Evolutionary conservation across 2,797 vertebrate species (phyloP), one percentile per base, ranked within the genome.

Genomic region (Luscinia luscinia): DNA sequence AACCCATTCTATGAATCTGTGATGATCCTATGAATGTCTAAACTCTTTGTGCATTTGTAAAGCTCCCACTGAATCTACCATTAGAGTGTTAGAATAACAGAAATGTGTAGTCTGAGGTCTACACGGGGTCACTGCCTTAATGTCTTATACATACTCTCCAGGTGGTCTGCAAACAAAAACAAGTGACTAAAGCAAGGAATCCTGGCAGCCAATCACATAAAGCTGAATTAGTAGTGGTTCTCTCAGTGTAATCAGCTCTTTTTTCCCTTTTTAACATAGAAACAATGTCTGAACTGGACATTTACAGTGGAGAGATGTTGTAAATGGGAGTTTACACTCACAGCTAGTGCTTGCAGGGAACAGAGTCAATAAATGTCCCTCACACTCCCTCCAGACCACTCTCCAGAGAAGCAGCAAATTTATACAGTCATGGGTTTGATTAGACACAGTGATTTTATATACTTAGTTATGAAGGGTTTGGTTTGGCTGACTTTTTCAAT

Each of bases 401-500:
- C 57, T 84, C 45, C 38, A 77, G 61, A 92, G 67, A 92, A 61
- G 45, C 36, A 59, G 64, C 59, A 76, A 78, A 86, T 90, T 72
- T 41, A 82, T 89, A 55, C 24, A 82, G 48, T 46, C 67, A 48
- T 79, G 77, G 67, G 8, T 81, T 94, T 93, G 70, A 93, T 91
- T 92, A 94, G 88, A 84, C 51, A 73, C 36, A 15, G 41, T 64
- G 54, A 83, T 93, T 92, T 95, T 95, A 89, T 48, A 46, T 49
- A 74, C 30, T 72, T 74, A 40, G 76, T 80, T 92, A 86, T 69
- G 63, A 93, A 79, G 27, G 38, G 41, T 67, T 88, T 70, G 27
- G 38, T 87, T 95, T 95, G 69, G 89, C 64, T 90, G 67, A n/a
- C 52, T 89, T 85, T 92, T 89, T 74, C 24, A 74, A 82, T 92